Evolutionary conservation across 2,888 invertebrate species (phyloP).

Genomic region (Caenorhabditis becei): DNA sequence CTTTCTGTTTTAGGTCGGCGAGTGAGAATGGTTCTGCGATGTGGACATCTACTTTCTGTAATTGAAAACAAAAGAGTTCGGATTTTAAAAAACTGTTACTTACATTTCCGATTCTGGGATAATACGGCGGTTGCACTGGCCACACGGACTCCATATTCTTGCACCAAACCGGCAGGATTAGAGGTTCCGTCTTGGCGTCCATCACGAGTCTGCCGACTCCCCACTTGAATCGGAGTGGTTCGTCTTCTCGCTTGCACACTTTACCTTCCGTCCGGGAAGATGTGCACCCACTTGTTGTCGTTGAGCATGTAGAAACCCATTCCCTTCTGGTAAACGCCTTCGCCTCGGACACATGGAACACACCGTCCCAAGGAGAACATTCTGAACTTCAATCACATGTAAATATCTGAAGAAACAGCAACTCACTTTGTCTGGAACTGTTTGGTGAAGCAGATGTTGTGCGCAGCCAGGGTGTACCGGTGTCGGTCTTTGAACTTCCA

Average conservation of each 20-base stretch:
- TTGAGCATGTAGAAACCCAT: constrained; percentile 93
- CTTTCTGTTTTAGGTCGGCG: constrained; percentile 43
- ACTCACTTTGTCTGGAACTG: constrained; percentile 81
- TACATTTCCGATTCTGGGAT: constrained; percentile 78
- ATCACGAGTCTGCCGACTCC: constrained; percentile 77
- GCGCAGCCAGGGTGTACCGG: constrained; percentile 95
- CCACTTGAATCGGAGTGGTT: constrained; percentile 73
- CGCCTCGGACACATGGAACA: constrained; percentile 93
- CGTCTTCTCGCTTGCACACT: constrained; percentile 83
- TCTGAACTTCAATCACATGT: constrained; percentile 85
- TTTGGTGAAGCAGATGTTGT: constrained; percentile 97
- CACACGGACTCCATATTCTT: constrained; percentile 79
- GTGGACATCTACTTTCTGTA: constrained; percentile 73
- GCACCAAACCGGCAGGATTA: constrained; percentile 79
- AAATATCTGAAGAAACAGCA: constrained; percentile 82
- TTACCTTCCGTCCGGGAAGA: constrained; percentile 99
- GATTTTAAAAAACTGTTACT: constrained; percentile 13
- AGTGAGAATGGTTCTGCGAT: constrained; percentile 77
- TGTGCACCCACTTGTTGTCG: constrained; percentile 92
- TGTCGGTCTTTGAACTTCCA: constrained; percentile 71
- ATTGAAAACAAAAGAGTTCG: no score
- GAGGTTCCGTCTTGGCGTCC: constrained; percentile 75
- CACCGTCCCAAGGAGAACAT: constrained; percentile 96
- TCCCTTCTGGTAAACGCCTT: constrained; percentile 91
- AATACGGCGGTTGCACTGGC: constrained; percentile 77